Evolutionary conservation across 2,797 vertebrate species (phyloP).

Genomic region (Labroides dimidiatus): DNA sequence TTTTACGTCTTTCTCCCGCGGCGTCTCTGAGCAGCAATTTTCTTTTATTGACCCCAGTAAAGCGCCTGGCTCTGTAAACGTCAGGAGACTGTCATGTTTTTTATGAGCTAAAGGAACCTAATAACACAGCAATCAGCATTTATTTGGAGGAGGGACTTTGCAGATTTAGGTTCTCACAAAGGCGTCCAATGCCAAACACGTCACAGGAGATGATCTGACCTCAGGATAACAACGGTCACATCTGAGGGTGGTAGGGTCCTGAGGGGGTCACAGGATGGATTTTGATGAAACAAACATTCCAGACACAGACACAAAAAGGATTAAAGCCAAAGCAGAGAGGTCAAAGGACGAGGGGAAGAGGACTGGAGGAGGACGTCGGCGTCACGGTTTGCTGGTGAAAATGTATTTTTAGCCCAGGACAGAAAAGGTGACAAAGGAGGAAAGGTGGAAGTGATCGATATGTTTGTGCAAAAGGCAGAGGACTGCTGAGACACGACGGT

Average conservation of each 20-base stretch:
- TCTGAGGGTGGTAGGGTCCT: conserved; percentile 21
- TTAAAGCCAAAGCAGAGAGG: conserved; percentile 39
- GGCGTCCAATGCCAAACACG: conserved; percentile 15
- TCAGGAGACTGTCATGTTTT: conserved; percentile 58
- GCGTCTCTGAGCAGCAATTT: conserved; percentile 67
- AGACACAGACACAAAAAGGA: conserved; percentile 50
- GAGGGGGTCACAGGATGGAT: conserved; percentile 14
- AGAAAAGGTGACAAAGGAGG: conserved; percentile 71
- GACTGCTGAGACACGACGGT: conserved; percentile 69
- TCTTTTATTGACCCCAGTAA: conserved; percentile 75
- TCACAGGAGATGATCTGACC: conserved; percentile 7
- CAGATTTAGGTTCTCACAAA: conserved; percentile 11
- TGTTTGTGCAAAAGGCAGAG: conserved; percentile 81
- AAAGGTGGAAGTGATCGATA: conserved; percentile 78
- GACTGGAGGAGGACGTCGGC: conserved; percentile 41
- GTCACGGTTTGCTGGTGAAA: conserved; percentile 60
- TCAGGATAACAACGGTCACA: background rate
- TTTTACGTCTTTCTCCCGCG: conserved; percentile 37
- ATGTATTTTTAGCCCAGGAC: conserved; percentile 78
- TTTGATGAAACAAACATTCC: conserved; percentile 42
- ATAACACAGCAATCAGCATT: conserved; percentile 75
- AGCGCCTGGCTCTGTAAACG: conserved; percentile 68
- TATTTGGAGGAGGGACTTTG: conserved; percentile 55
- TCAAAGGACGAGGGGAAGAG: conserved; percentile 55
- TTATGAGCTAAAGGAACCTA: conserved; percentile 74